Evolutionary conservation across 2,797 vertebrate species (phyloP), one percentile per base, ranked within the genome.

Genomic region (Tinamus major): DNA sequence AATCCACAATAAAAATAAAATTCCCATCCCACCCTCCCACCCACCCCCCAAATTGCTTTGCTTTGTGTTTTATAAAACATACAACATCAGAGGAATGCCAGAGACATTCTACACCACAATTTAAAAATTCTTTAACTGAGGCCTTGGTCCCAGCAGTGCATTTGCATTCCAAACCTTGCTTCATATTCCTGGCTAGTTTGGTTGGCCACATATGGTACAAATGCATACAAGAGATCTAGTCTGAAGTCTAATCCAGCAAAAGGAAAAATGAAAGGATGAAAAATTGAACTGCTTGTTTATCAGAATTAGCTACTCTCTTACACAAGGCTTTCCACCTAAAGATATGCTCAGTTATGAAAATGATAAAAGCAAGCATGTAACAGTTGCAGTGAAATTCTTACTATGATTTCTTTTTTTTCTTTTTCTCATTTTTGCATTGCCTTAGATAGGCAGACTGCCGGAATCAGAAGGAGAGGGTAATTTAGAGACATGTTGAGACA

Each of bases 1-100:
- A 97, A 91, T 94, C 70, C 94, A 96, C 74, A 97, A 97, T 97
- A 97, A 97, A 97, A 97, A 97, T 97, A 98, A 97, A 96, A 80
- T 26, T 77, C 87, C 94, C 41, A 42, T 56, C 82, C 91, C 89
- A 23, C 65, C 88, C 69, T 68, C 46, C 62, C 68, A 7, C 39
- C 58, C 48, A 68, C 94, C 44, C 78, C 94, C 89, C 51, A 74
- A 17, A 83, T 84, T 74, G 87, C 87, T 95, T 94, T 89, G 88
- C 71, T 94, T 94, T 64, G 53, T 62, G 63, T 93, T 94, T 95
- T 71, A 95, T 77, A 97, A 95, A 92, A 94, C 95, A 96, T 74
- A 97, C 49, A 95, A 96, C 86, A 81, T 91, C 88, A 96, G 94
- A 96, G 85, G 96, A 95, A 96, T 72, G 92, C 95, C 96, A 67